Evolutionary conservation across 2,797 vertebrate genomes (phyloP).

Genomic region (Valencia hispanica): DNA sequence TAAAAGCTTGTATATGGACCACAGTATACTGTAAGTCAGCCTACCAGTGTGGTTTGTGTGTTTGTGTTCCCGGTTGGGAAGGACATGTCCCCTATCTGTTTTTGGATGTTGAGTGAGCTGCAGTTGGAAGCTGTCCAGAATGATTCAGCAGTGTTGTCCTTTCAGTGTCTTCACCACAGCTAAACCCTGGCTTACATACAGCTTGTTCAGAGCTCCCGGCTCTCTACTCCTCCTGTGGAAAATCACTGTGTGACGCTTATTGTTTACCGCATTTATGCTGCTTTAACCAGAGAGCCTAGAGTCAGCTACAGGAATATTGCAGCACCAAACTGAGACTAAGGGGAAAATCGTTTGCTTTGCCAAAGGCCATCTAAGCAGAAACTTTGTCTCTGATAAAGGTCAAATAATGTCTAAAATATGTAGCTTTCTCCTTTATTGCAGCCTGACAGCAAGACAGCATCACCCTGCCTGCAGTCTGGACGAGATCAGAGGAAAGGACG

Average conservation of each 20-base stretch:
- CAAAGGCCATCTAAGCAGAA: background rate
- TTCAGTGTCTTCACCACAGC: constrained; percentile 28
- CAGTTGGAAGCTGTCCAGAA: constrained; percentile 56
- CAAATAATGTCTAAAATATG: background rate
- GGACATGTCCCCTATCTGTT: constrained; percentile 47
- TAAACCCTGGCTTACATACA: constrained; percentile 42
- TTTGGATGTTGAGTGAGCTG: constrained; percentile 42
- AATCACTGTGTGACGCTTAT: constrained; percentile 39
- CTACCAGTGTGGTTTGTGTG: constrained; percentile 8
- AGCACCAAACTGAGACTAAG: background rate
- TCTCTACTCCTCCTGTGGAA: constrained; percentile 38
- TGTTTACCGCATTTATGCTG: constrained; percentile 40
- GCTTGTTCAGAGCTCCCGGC: constrained; percentile 26
- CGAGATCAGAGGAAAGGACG: background rate
- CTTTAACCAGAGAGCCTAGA: constrained; percentile 17
- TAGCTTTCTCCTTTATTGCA: background rate
- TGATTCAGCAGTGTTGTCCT: constrained; percentile 69
- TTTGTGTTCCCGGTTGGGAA: constrained; percentile 13
- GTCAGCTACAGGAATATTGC: constrained; percentile 17
- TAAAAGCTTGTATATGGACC: too few relatives aligned
- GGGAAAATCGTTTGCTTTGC: background rate
- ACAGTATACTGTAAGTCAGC: too few relatives aligned
- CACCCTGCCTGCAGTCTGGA: background rate
- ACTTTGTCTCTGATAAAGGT: constrained; percentile 16
- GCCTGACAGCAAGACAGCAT: background rate